phyloP scores from a whole-genome alignment of 1,140 invertebrate species.

The Cherax destructor region DNA sequence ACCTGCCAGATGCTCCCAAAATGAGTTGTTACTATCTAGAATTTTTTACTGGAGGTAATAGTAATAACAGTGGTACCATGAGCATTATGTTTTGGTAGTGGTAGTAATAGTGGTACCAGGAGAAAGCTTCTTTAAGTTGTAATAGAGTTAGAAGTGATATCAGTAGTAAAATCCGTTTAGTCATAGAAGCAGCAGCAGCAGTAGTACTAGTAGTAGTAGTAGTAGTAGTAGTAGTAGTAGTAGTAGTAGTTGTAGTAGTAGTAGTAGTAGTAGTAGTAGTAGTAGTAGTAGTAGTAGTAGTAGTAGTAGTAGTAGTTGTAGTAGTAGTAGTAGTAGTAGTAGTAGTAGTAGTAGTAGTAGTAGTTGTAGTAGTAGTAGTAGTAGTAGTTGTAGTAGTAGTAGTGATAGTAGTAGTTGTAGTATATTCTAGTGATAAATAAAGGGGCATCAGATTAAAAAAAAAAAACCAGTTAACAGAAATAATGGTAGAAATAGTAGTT shows the following conservation, averaged over 20 bases:
- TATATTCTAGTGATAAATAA: neutral
- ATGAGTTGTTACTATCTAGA: too few relatives aligned
- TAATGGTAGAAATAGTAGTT: too few relatives aligned
- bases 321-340: neutral
- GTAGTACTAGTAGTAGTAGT: too few relatives aligned
- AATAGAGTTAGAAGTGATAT: neutral
- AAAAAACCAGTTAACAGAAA: too few relatives aligned
- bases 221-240: neutral
- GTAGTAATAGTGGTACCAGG: too few relatives aligned
- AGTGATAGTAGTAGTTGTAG: neutral
- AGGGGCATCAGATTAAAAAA: too few relatives aligned
- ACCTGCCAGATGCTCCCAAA: too few relatives aligned
- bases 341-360: neutral
- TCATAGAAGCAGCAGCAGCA: neutral
- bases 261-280: neutral
- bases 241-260: neutral
- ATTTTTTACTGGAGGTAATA: too few relatives aligned
- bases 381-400: neutral
- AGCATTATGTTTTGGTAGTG: too few relatives aligned
- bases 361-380: neutral
- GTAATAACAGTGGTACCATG: too few relatives aligned
- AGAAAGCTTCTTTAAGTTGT: neutral
- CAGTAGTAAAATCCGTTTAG: neutral
- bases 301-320: neutral
- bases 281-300: neutral